Percentiles rank a stretch among this genome's conserved stretches.
Evolutionary conservation across 2,113 vertebrate species (phyloP).

Genomic region (Micronycteris hirsuta): DNA sequence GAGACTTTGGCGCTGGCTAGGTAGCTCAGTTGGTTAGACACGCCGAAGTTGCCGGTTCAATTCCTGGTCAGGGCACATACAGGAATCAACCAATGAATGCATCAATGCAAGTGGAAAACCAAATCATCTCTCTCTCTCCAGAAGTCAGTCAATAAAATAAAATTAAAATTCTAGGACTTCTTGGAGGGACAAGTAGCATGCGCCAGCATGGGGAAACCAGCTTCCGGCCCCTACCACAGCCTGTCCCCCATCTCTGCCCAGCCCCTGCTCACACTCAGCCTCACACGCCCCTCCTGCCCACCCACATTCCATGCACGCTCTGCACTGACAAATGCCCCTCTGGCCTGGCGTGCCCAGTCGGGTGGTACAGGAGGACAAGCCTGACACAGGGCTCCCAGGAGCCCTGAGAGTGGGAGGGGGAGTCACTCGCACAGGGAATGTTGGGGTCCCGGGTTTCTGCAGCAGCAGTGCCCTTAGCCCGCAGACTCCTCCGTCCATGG

Average conservation of each 20-base stretch:
- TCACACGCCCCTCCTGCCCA: background rate
- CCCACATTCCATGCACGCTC: background rate
- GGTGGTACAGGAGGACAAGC: accelerated
- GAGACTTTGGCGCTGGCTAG: no score
- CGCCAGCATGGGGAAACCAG: background rate
- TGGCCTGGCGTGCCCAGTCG: no score
- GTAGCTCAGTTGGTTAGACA: background rate
- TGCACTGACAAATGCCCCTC: background rate
- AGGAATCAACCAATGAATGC: background rate
- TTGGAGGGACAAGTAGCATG: background rate
- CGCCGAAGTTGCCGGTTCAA: background rate
- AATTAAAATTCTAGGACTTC: background rate
- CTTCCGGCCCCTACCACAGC: background rate
- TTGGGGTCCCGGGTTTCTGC: background rate
- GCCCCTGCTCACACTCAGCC: background rate
- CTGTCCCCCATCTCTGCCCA: background rate
- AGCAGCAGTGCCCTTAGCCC: background rate
- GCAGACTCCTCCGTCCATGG: background rate
- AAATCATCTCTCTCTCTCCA: no score
- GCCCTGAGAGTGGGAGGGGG: background rate
- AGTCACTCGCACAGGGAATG: background rate
- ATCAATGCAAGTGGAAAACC: background rate
- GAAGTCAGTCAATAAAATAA: background rate
- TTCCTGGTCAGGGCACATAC: background rate
- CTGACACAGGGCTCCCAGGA: background rate